A percentile compares a stretch with the other conserved stretches of the same genome.
phyloP scores from a whole-genome alignment of 2,113 vertebrate genomes.

The Cyphomyrus plagiostoma region DNA sequence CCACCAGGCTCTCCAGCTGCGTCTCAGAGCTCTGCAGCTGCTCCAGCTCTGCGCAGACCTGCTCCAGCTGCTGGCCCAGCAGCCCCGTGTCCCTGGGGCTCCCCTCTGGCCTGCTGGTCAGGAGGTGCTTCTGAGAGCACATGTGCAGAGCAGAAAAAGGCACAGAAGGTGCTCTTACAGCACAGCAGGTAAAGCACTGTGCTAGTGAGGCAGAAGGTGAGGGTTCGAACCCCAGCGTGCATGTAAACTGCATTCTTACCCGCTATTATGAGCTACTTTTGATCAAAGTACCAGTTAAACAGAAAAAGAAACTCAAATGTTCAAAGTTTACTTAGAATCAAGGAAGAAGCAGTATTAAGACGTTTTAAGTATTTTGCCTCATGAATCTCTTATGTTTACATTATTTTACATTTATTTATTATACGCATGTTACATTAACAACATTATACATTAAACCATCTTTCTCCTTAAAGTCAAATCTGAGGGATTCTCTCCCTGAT shows the following conservation, averaged over 20 bases:
- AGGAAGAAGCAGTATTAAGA: not conserved
- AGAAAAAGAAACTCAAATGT: not conserved
- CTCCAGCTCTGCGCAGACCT: conserved; percentile 38
- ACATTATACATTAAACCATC: not conserved
- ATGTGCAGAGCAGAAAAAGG: not conserved
- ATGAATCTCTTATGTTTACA: not conserved
- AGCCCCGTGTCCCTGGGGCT: conserved; percentile 39
- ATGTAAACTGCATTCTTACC: not conserved
- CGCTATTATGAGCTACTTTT: not conserved
- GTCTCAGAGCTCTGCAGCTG: conserved; percentile 52
- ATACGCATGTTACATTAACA: not conserved
- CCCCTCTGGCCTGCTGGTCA: conserved; percentile 38
- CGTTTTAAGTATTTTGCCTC: not conserved
- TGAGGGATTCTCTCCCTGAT: not conserved
- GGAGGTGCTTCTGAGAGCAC: conserved; percentile 37
- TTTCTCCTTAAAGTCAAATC: not conserved
- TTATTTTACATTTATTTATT: not conserved
- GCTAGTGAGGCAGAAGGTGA: not conserved
- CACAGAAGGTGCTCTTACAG: not conserved
- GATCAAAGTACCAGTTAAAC: not conserved
- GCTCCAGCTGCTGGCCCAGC: conserved; percentile 50
- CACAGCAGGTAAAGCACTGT: not conserved
- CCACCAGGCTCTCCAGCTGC: conserved; percentile 49
- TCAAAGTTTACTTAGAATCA: not conserved
- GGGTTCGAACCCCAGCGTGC: not conserved